These are phyloP conservation scores for Eledona agricola DNA, from an alignment of 2,888 invertebrate species.

Conservation along the genomic window DNA sequence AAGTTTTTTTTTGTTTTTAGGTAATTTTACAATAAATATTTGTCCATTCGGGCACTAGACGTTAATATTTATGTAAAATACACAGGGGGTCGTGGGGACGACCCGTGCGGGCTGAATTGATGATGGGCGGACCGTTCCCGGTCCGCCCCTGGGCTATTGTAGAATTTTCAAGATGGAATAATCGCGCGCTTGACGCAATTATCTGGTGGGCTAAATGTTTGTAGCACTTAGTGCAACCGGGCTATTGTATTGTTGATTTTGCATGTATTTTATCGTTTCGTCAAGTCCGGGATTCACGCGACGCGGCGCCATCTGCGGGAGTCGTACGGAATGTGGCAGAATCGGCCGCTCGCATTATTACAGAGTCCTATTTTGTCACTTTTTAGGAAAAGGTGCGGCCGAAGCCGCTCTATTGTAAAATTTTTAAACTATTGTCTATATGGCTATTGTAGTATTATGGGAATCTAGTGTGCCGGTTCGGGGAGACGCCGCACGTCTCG, in stretches of 20 bases:
- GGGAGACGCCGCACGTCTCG: no score
- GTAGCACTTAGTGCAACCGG: conserved; percentile 65
- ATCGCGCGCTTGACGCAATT: conserved; percentile 38
- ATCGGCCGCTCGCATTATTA: no score
- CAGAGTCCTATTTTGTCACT: conserved; percentile 54
- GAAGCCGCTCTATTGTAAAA: conserved; percentile 56
- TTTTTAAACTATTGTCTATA: conserved; percentile 58
- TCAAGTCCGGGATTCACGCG: conserved; percentile 17
- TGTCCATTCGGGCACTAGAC: conserved; percentile 64
- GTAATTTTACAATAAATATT: conserved; percentile 65
- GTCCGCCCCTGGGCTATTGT: conserved; percentile 60
- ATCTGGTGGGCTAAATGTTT: conserved; percentile 59
- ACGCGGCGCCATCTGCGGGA: conserved; percentile 6
- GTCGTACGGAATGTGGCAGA: conserved; percentile 5
- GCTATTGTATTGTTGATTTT: conserved; percentile 59
- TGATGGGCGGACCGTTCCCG: conserved; percentile 22
- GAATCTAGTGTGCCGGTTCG: conserved; percentile 32
- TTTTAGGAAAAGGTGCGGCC: conserved; percentile 58
- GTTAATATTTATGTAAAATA: conserved; percentile 64
- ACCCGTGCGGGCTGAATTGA: conserved; percentile 52
- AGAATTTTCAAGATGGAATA: conserved; percentile 49
- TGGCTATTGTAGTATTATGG: conserved; percentile 53
- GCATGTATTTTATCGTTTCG: conserved; percentile 27
- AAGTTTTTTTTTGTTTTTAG: conserved; percentile 50
- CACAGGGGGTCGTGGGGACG: conserved; percentile 43